Base-by-base conservation (phyloP, 2,797 vertebrate genomes). In the Menidia menidia region DNA sequence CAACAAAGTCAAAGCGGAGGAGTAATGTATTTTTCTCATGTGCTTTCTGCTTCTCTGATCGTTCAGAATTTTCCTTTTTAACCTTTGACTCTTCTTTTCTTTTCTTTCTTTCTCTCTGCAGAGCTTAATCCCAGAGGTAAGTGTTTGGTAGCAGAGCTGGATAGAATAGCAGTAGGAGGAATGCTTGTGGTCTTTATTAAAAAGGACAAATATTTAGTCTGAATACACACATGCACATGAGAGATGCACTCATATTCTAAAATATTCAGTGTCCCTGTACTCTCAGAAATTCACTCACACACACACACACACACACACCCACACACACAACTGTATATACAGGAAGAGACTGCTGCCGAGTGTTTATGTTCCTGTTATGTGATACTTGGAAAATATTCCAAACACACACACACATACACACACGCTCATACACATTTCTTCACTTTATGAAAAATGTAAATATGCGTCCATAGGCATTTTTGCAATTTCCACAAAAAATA, bases 91-190 rank as follows among this genome's bases (percentile, higher is more conserved):
- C 48, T 77, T 63, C 68, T 82, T 44, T 45, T 83, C 60, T 78
- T 78, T 73, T 70, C 70, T 44, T 45, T 83, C 60, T 78, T 78
- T 67, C 71, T 82, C 72, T 70, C 70, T 69, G 66, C 89, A 94
- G 94, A 94, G 63, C 87, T 94, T 45, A 95, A 94, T 69, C 93
- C 94, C 19, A 84, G 78, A 89, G 94, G 94, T 94, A 89, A 93
- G 93, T 90, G 69, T 65, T 41, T 60, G 44, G 35, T 67, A 3
- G 52, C 63, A 77, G 77, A 65, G 30, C 1, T 68, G 50, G 31
- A 9, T 82, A 86, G 79, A 82, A 7, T 86, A 88, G 80, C 79
- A 16, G 15, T n/a, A 60, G 58, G 74, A 77, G 74, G 67, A 35
- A 61, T 52, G 39, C 19, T 53, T 16, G 39, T 12, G 57, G 44